Conservation (phyloP, 2,888 invertebrate species). For the Syritta pipiens region DNA sequence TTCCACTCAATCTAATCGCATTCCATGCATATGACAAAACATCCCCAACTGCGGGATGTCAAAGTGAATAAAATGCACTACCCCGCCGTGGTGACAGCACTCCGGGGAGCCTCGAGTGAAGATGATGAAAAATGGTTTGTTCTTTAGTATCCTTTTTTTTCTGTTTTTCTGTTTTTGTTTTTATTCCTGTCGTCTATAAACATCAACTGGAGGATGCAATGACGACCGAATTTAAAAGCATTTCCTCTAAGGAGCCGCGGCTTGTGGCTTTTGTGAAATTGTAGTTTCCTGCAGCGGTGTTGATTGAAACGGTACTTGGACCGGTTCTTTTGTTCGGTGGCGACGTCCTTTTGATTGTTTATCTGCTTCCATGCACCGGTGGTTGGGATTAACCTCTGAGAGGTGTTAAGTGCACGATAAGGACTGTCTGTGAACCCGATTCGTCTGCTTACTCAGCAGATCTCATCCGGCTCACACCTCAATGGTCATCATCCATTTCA, state of each 20-base stretch:
- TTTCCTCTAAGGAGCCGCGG: neutral
- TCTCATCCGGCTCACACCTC: too few relatives aligned
- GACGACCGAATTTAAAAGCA: constrained; percentile 42
- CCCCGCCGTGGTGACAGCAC: neutral
- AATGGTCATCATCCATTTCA: too few relatives aligned
- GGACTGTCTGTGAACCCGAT: too few relatives aligned
- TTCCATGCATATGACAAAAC: constrained; percentile 42
- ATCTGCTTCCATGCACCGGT: too few relatives aligned
- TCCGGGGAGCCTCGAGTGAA: neutral
- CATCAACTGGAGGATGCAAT: constrained; percentile 33
- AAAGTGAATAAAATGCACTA: constrained; percentile 57
- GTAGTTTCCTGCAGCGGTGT: neutral
- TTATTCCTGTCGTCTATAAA: constrained; percentile 5
- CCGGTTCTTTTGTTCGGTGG: too few relatives aligned
- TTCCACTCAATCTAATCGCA: constrained; percentile 54
- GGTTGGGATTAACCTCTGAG: too few relatives aligned
- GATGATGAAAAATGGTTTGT: constrained; percentile 46
- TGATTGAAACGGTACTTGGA: constrained; percentile 14
- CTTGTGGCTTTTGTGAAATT: constrained; percentile 1
- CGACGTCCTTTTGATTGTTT: too few relatives aligned
- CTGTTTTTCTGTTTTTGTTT: constrained; percentile 2
- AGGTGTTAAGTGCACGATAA: too few relatives aligned
- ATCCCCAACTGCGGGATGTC: constrained; percentile 31
- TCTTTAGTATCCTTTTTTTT: too few relatives aligned
- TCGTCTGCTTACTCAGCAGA: too few relatives aligned